Conservation (phyloP, 2,113 vertebrate genomes). For the Clarias batrachus region DNA sequence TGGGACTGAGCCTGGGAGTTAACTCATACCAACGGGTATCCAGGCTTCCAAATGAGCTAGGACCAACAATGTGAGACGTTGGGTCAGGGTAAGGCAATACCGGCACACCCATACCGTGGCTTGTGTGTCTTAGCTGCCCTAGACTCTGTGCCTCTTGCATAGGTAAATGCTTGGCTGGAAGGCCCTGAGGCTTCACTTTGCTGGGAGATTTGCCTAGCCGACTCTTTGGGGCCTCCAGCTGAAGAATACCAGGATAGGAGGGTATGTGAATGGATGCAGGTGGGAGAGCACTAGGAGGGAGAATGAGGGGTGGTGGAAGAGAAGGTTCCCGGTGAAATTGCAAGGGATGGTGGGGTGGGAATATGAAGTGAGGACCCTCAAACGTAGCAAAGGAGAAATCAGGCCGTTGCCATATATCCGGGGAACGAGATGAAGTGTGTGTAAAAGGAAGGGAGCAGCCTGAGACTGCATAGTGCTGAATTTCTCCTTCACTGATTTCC, state of each 20-base stretch:
- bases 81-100: constrained; percentile 98
- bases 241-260: constrained; percentile 88
- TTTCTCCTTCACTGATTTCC: constrained; percentile 85
- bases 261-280: constrained; percentile 87
- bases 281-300: constrained; percentile 84
- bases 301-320: constrained; percentile 74
- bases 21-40: constrained; percentile 97
- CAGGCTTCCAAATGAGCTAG: constrained; percentile 91
- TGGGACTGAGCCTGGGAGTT: constrained; percentile 89
- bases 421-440: constrained; percentile 87
- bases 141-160: constrained; percentile 92
- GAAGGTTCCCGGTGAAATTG: constrained; percentile 80
- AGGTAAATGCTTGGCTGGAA: constrained; percentile 92
- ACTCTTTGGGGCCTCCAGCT: constrained; percentile 88
- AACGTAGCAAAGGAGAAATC: constrained; percentile 89
- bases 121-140: constrained; percentile 98
- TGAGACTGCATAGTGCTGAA: constrained; percentile 82
- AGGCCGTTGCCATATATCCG: constrained; percentile 90
- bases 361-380: constrained; percentile 89
- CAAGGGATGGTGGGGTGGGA: constrained; percentile 80
- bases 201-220: constrained; percentile 87
- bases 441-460: constrained; percentile 91
- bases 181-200: constrained; percentile 79
- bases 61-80: constrained; percentile 82
- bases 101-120: constrained; percentile 94